Conservation (phyloP, 2,113 vertebrate genomes). For the Paralichthys olivaceus region DNA sequence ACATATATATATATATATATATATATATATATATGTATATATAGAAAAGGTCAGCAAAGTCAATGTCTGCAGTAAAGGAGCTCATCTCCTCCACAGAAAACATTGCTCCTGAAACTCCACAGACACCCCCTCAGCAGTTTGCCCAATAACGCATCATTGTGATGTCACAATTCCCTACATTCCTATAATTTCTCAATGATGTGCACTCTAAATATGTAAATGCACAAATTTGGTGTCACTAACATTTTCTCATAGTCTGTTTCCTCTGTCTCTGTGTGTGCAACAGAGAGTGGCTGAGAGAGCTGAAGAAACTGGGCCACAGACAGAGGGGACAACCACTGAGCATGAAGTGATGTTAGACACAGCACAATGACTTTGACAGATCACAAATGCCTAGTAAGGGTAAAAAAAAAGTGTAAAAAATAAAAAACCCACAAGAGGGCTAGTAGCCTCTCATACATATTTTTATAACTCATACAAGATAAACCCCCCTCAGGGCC, state of each 20-base stretch:
- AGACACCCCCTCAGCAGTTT: no score
- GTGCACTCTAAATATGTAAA: not conserved
- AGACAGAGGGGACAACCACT: conserved; percentile 15
- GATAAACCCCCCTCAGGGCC: conserved; percentile 26
- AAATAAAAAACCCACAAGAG: not conserved
- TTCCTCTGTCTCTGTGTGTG: not conserved
- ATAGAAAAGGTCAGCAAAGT: no score
- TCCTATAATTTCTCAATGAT: no score
- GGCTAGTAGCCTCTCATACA: conserved; percentile 48
- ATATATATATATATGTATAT: no score
- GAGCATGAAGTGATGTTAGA: conserved; percentile 42
- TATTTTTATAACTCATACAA: conserved; percentile 34
- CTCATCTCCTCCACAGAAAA: no score
- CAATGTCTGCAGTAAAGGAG: no score
- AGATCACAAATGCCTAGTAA: conserved; percentile 35
- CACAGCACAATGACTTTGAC: conserved; percentile 46
- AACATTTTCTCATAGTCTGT: not conserved
- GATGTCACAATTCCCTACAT: no score
- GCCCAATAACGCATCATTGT: no score
- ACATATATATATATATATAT: no score
- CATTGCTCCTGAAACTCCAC: no score
- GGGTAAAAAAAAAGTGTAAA: conserved; percentile 12
- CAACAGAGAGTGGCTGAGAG: not conserved
- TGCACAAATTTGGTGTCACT: not conserved
- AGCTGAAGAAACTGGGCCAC: conserved; percentile 17